Percentiles rank a stretch among this genome's conserved stretches.
These are phyloP conservation scores for Podiceps cristatus DNA, from an alignment of 2,113 vertebrate species.

Conservation along the genomic window DNA sequence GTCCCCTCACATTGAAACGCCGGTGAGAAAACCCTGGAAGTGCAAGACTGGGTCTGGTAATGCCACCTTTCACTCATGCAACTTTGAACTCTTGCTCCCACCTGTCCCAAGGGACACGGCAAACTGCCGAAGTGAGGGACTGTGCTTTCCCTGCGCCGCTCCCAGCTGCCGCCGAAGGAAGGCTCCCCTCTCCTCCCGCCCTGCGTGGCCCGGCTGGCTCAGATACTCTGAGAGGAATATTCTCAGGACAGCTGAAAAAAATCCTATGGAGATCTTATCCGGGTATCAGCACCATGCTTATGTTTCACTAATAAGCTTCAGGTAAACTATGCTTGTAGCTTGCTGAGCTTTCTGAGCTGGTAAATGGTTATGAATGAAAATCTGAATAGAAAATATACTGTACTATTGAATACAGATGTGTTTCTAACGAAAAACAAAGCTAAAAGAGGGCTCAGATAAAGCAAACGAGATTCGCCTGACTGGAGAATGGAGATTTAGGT, in stretches of 20 bases:
- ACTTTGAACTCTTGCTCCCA: neutral
- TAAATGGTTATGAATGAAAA: neutral
- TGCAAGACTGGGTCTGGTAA: neutral
- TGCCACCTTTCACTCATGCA: neutral
- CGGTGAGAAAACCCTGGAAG: accelerated
- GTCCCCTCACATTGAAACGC: neutral
- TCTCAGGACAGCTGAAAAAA: neutral
- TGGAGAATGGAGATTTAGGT: neutral
- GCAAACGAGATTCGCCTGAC: neutral
- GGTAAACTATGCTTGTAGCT: neutral
- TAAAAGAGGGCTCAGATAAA: neutral
- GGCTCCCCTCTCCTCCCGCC: neutral
- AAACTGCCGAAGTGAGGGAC: neutral
- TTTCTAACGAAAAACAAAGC: neutral
- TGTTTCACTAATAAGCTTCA: neutral
- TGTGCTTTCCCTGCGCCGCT: neutral
- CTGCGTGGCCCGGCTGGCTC: neutral
- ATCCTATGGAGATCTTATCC: neutral
- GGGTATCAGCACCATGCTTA: neutral
- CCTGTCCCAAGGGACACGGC: neutral
- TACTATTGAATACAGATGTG: neutral
- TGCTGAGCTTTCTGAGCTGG: neutral
- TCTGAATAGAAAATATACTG: neutral
- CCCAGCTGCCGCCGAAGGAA: neutral
- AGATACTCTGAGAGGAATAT: neutral